Percentiles rank a stretch among this genome's conserved stretches.
These are phyloP conservation scores for Aquatica leii DNA, from an alignment of 2,888 invertebrate species.

Conservation along the genomic window DNA sequence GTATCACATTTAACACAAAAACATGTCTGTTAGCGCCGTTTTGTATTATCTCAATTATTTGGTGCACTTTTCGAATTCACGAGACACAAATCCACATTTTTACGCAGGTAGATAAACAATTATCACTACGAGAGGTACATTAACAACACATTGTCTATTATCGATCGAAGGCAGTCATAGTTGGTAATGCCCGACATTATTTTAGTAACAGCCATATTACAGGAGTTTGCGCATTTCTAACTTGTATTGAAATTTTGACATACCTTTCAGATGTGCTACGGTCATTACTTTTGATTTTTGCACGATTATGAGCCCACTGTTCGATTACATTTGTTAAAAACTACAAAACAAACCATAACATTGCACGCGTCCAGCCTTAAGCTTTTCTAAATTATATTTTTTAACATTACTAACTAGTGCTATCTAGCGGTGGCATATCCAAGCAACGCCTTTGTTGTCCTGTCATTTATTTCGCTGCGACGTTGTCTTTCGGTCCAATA, in stretches of 20 bases:
- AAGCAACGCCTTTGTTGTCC: neutral
- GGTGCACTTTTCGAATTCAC: constrained; percentile 48
- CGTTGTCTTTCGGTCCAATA: too few relatives aligned
- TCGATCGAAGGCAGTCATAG: constrained; percentile 69
- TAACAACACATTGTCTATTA: constrained; percentile 61
- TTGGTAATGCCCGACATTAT: constrained; percentile 62
- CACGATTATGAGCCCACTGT: neutral
- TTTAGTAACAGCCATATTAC: constrained; percentile 68
- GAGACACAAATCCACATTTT: constrained; percentile 55
- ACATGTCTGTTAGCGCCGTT: constrained; percentile 59
- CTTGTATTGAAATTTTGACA: constrained; percentile 41
- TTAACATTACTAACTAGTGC: neutral
- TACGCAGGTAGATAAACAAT: constrained; percentile 51
- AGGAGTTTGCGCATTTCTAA: constrained; percentile 71
- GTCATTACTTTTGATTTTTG: constrained; percentile 8
- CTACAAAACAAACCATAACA: neutral
- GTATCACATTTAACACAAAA: constrained; percentile 61
- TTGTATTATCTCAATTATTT: constrained; percentile 52
- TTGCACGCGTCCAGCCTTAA: neutral
- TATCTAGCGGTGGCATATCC: constrained; percentile 3
- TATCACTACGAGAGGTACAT: constrained; percentile 56
- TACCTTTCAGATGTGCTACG: constrained; percentile 31
- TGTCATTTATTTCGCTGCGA: neutral
- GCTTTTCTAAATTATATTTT: constrained; percentile 4
- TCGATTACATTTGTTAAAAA: neutral